These are phyloP conservation scores for Stictocephala bisonia DNA, from an alignment of 2,888 invertebrate species.

Conservation along the genomic window DNA sequence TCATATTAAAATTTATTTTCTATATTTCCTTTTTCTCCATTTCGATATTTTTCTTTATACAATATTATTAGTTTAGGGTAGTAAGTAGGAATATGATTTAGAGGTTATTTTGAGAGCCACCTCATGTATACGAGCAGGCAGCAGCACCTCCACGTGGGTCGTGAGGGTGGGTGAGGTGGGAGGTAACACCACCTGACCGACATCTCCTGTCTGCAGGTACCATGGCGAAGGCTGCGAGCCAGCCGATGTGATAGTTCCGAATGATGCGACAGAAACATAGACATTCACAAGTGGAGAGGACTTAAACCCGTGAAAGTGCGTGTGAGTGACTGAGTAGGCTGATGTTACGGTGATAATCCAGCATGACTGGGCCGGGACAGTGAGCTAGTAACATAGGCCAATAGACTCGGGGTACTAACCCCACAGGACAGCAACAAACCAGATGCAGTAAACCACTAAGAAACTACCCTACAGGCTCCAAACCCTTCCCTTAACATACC, in stretches of 20 bases:
- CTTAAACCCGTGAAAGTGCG: conserved; percentile 21
- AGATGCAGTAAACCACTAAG: conserved; percentile 51
- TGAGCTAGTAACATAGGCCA: not conserved
- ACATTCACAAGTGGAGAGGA: conserved; percentile 26
- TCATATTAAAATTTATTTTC: no score
- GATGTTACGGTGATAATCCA: conserved; percentile 34
- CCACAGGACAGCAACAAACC: conserved; percentile 47
- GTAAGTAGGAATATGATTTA: no score
- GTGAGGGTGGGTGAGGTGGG: not conserved
- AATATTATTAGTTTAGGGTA: no score
- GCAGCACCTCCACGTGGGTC: not conserved
- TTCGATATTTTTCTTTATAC: no score
- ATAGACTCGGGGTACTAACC: conserved; percentile 44
- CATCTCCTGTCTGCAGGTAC: not conserved
- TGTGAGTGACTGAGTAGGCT: conserved; percentile 5
- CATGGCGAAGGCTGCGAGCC: conserved; percentile 37
- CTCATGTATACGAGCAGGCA: conserved; percentile 33
- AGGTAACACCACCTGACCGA: not conserved
- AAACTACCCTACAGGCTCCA: conserved; percentile 58
- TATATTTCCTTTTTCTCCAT: no score
- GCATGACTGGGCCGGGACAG: conserved; percentile 6
- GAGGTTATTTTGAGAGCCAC: no score
- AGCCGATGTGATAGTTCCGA: not conserved
- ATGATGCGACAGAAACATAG: conserved; percentile 23
- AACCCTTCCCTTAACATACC: conserved; percentile 55